phyloP scores from a whole-genome alignment of 2,113 vertebrate species.

The Anolis carolinensis region DNA sequence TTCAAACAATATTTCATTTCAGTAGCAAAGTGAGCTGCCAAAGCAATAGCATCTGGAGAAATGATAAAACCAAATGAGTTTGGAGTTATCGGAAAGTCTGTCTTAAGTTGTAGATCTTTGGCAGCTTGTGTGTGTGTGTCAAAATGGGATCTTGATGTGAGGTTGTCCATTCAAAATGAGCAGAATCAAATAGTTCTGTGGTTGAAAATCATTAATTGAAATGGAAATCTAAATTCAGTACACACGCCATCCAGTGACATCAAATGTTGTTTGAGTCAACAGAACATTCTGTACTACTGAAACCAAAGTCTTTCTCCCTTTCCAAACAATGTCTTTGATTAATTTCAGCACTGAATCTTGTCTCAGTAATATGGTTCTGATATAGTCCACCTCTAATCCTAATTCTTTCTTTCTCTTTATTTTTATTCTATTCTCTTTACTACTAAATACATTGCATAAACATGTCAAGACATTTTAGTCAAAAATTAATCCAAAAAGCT shows the following conservation, averaged over 20 bases:
- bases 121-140: background rate
- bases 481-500: too few species aligned
- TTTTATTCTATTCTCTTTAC: background rate
- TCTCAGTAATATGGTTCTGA: background rate
- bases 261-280: background rate
- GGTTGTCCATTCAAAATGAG: background rate
- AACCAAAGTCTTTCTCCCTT: background rate
- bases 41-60: background rate
- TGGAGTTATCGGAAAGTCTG: background rate
- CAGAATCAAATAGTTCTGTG: background rate
- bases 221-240: background rate
- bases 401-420: background rate
- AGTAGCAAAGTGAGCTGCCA: background rate
- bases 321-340: background rate
- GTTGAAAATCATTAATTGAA: background rate
- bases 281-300: background rate
- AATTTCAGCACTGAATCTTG: background rate
- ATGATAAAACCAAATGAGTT: background rate
- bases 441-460: too few species aligned
- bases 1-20: background rate
- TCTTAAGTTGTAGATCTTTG: background rate
- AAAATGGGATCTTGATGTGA: background rate
- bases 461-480: too few species aligned
- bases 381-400: background rate
- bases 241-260: background rate